These are phyloP conservation scores for Carposina sasakii DNA, from an alignment of 1,140 invertebrate species.

Conservation along the genomic window DNA sequence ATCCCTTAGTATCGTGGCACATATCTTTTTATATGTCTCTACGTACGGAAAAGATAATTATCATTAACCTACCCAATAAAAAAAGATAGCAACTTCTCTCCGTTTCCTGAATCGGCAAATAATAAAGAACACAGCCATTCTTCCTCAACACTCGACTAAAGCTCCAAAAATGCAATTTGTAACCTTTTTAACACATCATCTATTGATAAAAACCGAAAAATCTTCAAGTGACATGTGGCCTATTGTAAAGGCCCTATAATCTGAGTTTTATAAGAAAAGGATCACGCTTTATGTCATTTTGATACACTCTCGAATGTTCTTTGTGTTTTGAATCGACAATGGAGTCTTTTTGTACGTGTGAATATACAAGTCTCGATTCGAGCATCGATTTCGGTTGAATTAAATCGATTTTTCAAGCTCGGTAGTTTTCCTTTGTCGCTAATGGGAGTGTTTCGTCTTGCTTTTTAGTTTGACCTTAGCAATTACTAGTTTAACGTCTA, in stretches of 20 bases:
- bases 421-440: slow-evolving; percentile 61
- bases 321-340: slow-evolving; percentile 57
- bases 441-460: slow-evolving; percentile 37
- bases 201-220: slow-evolving; percentile 55
- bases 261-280: slow-evolving; percentile 56
- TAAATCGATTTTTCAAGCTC: slow-evolving; percentile 69
- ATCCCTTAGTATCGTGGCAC: no score
- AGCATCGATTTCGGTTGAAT: slow-evolving; percentile 58
- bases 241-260: slow-evolving; percentile 56
- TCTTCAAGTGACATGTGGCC: slow-evolving; percentile 57
- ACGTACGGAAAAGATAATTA: no score
- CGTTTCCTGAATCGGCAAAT: no score
- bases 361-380: slow-evolving; percentile 38
- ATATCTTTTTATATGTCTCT: no score
- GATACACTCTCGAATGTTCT: slow-evolving; percentile 57
- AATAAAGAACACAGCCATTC: no score
- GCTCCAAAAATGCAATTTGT: slow-evolving; percentile 45
- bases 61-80: no score
- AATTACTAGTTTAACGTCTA: slow-evolving; percentile 41
- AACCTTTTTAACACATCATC: slow-evolving; percentile 70
- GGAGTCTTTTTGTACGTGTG: slow-evolving; percentile 48
- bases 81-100: no score
- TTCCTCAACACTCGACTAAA: no score
- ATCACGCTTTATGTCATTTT: slow-evolving; percentile 68
- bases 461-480: slow-evolving; percentile 33